Base-by-base conservation (phyloP, 2,888 invertebrate species). In the Ashinkailepas kermadecensis region DNA sequence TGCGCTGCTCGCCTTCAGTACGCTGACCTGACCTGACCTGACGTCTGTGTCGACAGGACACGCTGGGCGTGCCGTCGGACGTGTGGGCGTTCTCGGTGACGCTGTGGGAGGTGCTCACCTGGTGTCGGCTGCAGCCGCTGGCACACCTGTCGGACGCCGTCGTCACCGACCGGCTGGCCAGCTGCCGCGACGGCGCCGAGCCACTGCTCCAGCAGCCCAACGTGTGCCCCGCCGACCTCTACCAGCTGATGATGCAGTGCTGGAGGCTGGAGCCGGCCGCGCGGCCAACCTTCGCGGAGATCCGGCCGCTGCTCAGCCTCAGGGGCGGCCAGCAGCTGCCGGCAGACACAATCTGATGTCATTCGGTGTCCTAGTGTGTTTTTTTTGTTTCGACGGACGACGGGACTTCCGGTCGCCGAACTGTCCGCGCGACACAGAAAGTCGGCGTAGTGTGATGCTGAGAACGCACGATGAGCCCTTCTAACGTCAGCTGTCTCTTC, bases 61-160 rank as follows among this genome's bases (percentile, higher is more conserved):
- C 54, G 56, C 15, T 74, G 74, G 18, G 21, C 21, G 3, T 21
- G 21, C 10, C 9, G 21, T 74, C 58, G 12, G 79, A 79, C 59
- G 58, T 58, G 23, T 79, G 79, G 79, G n/a, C 79, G 57, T 79
- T 79, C 79, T 15, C 58, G 11, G 79, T 79, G 58, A 57, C 59
- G 25, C 59, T 79, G 79, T 79, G 79, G 79, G 79, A 79, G 79
- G 25, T 79, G 2, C 59, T 79, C 23, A 79, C 79, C 79, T 79
- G 79, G 79, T 57, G 58, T 25, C 79, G 79, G n/a, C 79, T 79
- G n/a, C 79, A 79, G 58, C 79, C 79, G 13, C 79, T 79, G 23
- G 79, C 58, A 6, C 79, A 79, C 58, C 23, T 79, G 23, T 8
- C 58, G 8, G 79, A 79, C 79, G 15, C 79, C 23, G 79, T 58